phyloP scores from a whole-genome alignment of 2,113 vertebrate species.

The Eptesicus fuscus region DNA sequence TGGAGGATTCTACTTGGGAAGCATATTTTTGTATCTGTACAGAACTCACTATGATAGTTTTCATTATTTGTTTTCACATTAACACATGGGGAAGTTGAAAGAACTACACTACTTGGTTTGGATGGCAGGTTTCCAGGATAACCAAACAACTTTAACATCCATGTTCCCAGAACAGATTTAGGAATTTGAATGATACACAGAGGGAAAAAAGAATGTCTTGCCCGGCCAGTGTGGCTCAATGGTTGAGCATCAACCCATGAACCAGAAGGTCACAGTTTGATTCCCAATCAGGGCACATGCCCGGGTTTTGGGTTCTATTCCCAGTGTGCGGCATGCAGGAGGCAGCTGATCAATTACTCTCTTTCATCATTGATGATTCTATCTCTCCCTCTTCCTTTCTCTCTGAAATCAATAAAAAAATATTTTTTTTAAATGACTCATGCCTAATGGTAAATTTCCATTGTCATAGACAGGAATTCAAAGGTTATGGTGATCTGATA shows the following conservation, averaged over 20 bases:
- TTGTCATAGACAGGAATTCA: neutral
- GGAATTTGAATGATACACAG: neutral
- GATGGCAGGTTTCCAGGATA: neutral
- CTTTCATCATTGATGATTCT: too few relatives aligned
- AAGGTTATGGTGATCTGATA: neutral
- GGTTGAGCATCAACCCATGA: too few relatives aligned
- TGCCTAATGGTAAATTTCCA: neutral
- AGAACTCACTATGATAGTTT: neutral
- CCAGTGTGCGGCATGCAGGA: too few relatives aligned
- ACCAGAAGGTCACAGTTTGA: too few relatives aligned
- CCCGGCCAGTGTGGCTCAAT: too few relatives aligned
- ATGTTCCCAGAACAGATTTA: neutral
- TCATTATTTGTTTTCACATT: constrained; percentile 23
- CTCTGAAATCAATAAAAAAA: too few relatives aligned
- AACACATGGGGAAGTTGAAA: neutral
- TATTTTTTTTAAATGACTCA: neutral
- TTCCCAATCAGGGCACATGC: too few relatives aligned
- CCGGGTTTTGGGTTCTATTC: too few relatives aligned
- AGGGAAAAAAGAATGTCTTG: neutral
- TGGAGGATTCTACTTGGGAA: neutral
- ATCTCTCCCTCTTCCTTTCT: too few relatives aligned
- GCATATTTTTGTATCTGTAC: neutral
- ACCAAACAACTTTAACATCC: neutral
- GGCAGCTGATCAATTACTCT: too few relatives aligned
- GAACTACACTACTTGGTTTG: neutral